phyloP scores from a whole-genome alignment of 2,797 vertebrate genomes.

The Lagorchestes hirsutus region DNA sequence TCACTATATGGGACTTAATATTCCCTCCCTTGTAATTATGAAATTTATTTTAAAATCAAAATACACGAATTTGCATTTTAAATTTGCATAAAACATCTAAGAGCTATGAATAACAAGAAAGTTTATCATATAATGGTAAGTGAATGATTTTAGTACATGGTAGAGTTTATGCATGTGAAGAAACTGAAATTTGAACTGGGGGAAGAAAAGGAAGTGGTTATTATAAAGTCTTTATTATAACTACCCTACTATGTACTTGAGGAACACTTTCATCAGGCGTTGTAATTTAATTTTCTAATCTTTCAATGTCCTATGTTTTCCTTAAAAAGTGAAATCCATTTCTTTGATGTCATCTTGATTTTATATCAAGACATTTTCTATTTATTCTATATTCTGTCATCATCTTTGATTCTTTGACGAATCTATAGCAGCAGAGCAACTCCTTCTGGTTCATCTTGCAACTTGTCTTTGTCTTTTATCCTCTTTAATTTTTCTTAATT shows the following conservation, averaged over 20 bases:
- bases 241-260: not conserved
- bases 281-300: not conserved
- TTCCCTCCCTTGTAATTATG: not conserved
- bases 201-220: not conserved
- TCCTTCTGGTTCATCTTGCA: not conserved
- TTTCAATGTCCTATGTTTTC: not conserved
- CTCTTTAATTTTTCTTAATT: not conserved
- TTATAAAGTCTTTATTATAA: rapidly evolving
- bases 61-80: not conserved
- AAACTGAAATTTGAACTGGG: not conserved
- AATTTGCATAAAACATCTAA: not conserved
- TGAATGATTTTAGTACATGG: not conserved
- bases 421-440: not conserved
- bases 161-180: not conserved
- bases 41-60: not conserved
- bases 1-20: not conserved
- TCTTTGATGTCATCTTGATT: not conserved
- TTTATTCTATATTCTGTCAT: too few relatives aligned
- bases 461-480: not conserved
- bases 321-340: not conserved
- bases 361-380: too few relatives aligned
- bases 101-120: not conserved
- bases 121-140: not conserved
- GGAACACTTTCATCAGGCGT: not conserved
- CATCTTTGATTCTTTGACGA: not conserved